A percentile compares a stretch with the other conserved stretches of the same genome.
phyloP scores from a whole-genome alignment of 2,888 invertebrate genomes.

The Conistra vaccinii region DNA sequence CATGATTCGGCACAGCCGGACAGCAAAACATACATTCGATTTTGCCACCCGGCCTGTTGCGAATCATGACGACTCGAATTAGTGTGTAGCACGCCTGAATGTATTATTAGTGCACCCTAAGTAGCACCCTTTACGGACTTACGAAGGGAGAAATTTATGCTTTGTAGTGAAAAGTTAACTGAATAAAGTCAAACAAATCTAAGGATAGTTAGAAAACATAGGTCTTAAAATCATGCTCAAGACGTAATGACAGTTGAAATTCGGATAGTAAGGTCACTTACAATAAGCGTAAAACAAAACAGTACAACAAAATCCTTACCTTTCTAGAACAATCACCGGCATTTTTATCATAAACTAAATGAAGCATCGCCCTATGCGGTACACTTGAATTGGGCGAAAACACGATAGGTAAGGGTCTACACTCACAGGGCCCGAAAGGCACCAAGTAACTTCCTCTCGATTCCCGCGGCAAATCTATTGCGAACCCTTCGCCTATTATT shows the following conservation, averaged over 20 bases:
- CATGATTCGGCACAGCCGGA: neutral
- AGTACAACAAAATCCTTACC: slow-evolving; percentile 68
- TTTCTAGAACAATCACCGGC: slow-evolving; percentile 79
- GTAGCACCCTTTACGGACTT: neutral
- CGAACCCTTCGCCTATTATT: slow-evolving; percentile 84
- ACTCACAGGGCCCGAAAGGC: slow-evolving; percentile 80
- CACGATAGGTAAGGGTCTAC: slow-evolving; percentile 78
- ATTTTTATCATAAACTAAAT: slow-evolving; percentile 82
- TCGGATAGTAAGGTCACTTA: neutral
- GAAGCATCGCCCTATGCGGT: slow-evolving; percentile 79
- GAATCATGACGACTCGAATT: neutral
- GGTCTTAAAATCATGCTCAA: neutral
- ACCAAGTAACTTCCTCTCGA: slow-evolving; percentile 78
- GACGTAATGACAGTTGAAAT: neutral
- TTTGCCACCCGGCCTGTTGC: neutral
- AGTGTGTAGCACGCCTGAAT: no score
- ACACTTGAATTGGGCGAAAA: slow-evolving; percentile 76
- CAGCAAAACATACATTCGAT: neutral
- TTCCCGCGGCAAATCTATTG: slow-evolving; percentile 81
- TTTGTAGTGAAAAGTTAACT: neutral
- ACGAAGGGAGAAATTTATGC: neutral
- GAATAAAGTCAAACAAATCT: neutral
- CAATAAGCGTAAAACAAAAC: neutral
- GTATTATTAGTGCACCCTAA: no score
- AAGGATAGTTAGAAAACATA: neutral